phyloP scores from a whole-genome alignment of 2,797 vertebrate genomes.

The Remorina albescens region DNA sequence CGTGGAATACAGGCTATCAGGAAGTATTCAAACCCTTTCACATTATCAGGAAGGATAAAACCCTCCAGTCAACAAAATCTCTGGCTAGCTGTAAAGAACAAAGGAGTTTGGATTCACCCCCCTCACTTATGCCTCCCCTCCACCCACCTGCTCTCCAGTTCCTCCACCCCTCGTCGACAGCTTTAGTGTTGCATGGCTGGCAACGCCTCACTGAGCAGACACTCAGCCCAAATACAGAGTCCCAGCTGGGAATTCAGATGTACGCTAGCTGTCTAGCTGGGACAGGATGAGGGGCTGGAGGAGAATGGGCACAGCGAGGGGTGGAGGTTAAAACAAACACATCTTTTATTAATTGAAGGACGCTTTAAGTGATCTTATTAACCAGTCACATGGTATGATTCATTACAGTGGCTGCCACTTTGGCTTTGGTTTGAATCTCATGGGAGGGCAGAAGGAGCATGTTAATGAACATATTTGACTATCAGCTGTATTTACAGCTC shows the following conservation, averaged over 20 bases:
- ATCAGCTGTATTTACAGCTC: constrained; percentile 11
- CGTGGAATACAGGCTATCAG: background rate
- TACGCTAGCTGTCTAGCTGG: constrained; percentile 43
- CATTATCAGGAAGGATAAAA: background rate
- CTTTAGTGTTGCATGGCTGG: constrained; percentile 53
- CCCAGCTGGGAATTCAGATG: constrained; percentile 62
- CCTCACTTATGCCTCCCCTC: background rate
- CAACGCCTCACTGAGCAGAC: constrained; percentile 48
- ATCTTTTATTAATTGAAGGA: constrained; percentile 76
- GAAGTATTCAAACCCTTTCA: background rate
- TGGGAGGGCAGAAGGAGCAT: background rate
- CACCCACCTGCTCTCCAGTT: background rate
- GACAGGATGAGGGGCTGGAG: constrained; percentile 20
- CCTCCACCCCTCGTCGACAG: background rate
- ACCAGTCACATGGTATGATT: constrained; percentile 71
- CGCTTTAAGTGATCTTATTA: constrained; percentile 72
- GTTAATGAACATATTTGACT: constrained; percentile 18
- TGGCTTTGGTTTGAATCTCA: constrained; percentile 33
- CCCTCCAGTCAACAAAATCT: background rate
- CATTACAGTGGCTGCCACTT: constrained; percentile 58
- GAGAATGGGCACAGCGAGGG: constrained; percentile 18
- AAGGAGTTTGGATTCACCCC: background rate
- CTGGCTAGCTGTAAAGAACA: background rate
- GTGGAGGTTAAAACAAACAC: constrained; percentile 68
- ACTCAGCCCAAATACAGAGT: constrained; percentile 50